Evolutionary conservation across 2,113 vertebrate genomes (phyloP).

Genomic region (Oophaga pumilio): DNA sequence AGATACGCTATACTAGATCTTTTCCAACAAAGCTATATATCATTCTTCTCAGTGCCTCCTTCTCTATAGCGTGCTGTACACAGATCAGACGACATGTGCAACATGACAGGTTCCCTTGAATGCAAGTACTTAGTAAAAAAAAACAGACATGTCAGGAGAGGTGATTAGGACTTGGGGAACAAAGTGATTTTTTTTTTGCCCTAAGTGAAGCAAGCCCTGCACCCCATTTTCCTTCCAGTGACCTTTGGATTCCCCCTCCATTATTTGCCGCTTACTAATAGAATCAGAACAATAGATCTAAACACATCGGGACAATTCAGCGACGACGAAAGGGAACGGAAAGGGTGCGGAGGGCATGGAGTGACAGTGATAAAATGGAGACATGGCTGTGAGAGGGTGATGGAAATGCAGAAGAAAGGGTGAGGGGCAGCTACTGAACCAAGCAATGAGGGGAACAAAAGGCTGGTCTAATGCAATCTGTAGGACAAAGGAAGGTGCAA

Average conservation of each 20-base stretch:
- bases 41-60: too few relatives aligned
- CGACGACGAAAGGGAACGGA: background rate
- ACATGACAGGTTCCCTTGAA: too few relatives aligned
- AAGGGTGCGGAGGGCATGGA: background rate
- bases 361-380: slow-evolving; percentile 18
- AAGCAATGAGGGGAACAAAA: slow-evolving; percentile 1
- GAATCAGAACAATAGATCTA: background rate
- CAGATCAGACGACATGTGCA: too few relatives aligned
- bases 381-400: background rate
- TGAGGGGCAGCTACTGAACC: slow-evolving; percentile 5
- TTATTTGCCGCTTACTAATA: background rate
- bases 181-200: too few relatives aligned
- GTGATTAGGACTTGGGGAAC: too few relatives aligned
- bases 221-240: background rate
- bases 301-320: background rate
- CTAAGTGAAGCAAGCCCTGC: too few relatives aligned
- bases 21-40: too few relatives aligned
- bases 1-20: too few relatives aligned
- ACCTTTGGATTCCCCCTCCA: background rate
- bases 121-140: too few relatives aligned
- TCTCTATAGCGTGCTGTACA: too few relatives aligned
- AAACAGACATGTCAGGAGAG: too few relatives aligned
- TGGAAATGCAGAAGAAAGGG: slow-evolving; percentile 26
- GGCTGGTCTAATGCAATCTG: background rate
- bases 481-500: background rate